Base-by-base conservation (phyloP, 2,797 vertebrate species). In the Petrocephalus schoutedeni region DNA sequence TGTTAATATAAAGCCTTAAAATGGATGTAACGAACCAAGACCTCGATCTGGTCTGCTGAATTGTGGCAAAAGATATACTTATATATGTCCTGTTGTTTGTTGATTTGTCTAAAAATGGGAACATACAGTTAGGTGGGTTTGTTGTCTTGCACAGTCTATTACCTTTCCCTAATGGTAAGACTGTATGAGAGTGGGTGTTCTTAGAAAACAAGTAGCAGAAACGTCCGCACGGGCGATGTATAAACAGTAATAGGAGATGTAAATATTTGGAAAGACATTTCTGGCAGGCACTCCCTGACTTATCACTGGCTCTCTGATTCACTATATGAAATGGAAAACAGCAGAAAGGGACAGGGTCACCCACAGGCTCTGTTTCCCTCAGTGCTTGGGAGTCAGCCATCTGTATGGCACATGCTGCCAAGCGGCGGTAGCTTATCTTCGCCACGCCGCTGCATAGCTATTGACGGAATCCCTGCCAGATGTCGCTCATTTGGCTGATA, bases 211-310 rank as follows among this genome's bases (percentile, higher is more conserved):
- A 89, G 89, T 89, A 89, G 89, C 89, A 85, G 84, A 87, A 83
- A 84, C 58, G 51, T 87, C 87, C 83, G 23, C 82, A 89, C 21
- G 28, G 83, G 87, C 92, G 86, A 91, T 89, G 92, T 92, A 94
- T 95, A 95, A 95, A 95, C 94, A 94, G 93, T 93, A 93, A 94
- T 93, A 93, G 90, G 90, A 94, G 94, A 95, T 95, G 92, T 96
- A 96, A 96, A 96, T 96, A 95, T 96, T 96, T 96, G 92, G 92
- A 94, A 91, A 94, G 91, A 95, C 93, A 93, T 94, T 94, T 92
- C 94, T 93, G 92, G 93, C 94, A 93, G 93, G 90, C 92, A 92
- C 67, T 83, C 56, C 45, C 45, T 86, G 36, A 64, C 71, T 87
- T 83, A 54, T 89, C 56, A 45, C 67, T 23, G 3, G 10, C 57